Percentiles rank a stretch among this genome's conserved stretches.
phyloP scores from a whole-genome alignment of 2,888 invertebrate genomes.

The Pollenia angustigena region DNA sequence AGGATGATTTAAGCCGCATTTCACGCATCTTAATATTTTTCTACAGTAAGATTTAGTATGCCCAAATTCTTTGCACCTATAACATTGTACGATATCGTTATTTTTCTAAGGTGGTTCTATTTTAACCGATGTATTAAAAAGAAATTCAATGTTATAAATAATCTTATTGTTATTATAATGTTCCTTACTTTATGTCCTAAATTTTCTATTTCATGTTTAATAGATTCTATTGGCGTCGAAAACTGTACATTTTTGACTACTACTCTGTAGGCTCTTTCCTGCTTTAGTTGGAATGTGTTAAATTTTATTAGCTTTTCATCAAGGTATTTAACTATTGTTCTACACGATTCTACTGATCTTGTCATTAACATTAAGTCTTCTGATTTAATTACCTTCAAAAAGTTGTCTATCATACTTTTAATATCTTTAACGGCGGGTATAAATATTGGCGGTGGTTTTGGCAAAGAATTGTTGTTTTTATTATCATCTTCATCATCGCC shows the following conservation, averaged over 20 bases:
- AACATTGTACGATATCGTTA: slow-evolving; percentile 20
- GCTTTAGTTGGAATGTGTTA: slow-evolving; percentile 11
- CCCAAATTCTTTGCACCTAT: slow-evolving; percentile 33
- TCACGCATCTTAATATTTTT: background rate
- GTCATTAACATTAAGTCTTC: slow-evolving; percentile 23
- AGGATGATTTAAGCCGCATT: slow-evolving; percentile 24
- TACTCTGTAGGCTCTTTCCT: slow-evolving; percentile 20
- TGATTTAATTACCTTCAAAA: slow-evolving; percentile 1
- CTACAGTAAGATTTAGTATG: slow-evolving; percentile 10
- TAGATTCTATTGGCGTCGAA: slow-evolving; percentile 14
- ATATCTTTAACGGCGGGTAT: slow-evolving; percentile 18
- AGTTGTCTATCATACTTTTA: slow-evolving; percentile 21
- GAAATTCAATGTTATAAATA: slow-evolving; percentile 6
- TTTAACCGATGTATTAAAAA: slow-evolving; percentile 37
- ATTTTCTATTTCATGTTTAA: slow-evolving; percentile 30
- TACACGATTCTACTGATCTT: slow-evolving; percentile 12
- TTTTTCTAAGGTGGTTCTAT: slow-evolving; percentile 32
- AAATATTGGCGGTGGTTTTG: slow-evolving; percentile 36
- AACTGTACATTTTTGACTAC: slow-evolving; percentile 37
- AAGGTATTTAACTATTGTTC: slow-evolving; percentile 20
- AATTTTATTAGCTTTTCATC: slow-evolving; percentile 21
- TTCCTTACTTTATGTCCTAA: slow-evolving; percentile 27
- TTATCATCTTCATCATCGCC: background rate
- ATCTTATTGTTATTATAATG: slow-evolving; percentile 18
- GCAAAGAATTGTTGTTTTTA: background rate